Evolutionary conservation across 2,797 vertebrate genomes (phyloP).

Genomic region (Coendou prehensilis): DNA sequence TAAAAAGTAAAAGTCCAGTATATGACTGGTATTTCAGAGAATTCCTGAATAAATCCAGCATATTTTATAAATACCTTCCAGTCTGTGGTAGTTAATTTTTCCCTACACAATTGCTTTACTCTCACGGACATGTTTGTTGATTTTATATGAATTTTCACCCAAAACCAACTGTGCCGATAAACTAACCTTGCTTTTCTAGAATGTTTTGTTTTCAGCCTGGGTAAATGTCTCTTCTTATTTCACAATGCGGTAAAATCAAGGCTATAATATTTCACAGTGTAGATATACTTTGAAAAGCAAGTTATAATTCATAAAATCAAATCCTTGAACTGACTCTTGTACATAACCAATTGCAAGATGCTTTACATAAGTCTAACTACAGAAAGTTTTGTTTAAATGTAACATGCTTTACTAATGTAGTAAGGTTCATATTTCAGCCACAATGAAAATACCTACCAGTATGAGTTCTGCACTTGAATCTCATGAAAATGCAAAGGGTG

Average conservation of each 20-base stretch:
- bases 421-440: background rate
- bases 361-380: background rate
- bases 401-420: background rate
- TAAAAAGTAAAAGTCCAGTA: background rate
- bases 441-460: background rate
- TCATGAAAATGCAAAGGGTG: background rate
- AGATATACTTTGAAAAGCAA: background rate
- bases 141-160: background rate
- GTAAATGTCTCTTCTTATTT: background rate
- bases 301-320: background rate
- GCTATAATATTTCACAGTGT: background rate
- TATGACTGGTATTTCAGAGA: background rate
- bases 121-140: background rate
- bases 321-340: background rate
- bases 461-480: background rate
- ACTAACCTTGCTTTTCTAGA: background rate
- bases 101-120: no score
- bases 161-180: background rate
- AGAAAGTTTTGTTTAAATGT: background rate
- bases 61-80: background rate
- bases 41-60: background rate
- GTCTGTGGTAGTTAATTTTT: background rate
- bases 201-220: background rate
- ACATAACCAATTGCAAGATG: background rate
- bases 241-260: background rate